Conservation (phyloP, 2,888 invertebrate genomes). For the Mythimna albipuncta region DNA sequence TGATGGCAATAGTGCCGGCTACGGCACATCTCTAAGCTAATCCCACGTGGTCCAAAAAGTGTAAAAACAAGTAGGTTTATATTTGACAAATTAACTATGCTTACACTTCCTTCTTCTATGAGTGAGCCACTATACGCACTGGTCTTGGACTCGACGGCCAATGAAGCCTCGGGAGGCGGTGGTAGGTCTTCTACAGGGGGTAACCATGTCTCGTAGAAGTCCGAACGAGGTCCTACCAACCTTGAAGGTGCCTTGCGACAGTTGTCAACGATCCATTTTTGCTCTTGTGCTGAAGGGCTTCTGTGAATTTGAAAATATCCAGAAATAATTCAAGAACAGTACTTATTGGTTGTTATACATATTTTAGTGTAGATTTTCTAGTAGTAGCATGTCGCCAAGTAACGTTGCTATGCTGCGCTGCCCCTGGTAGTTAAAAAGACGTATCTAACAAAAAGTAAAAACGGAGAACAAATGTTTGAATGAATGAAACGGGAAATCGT, state of each 20-base stretch:
- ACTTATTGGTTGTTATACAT: not conserved
- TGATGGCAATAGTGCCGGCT: too few species aligned
- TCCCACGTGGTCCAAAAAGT: too few species aligned
- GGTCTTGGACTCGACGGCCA: not conserved
- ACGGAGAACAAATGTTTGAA: too few species aligned
- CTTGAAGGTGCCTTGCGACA: not conserved
- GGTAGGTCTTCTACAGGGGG: not conserved
- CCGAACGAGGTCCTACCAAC: slow-evolving; percentile 17
- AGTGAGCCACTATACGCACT: fast-evolving
- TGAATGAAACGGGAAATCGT: too few species aligned
- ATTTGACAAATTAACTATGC: not conserved
- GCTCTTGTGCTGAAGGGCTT: not conserved
- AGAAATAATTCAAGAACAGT: not conserved
- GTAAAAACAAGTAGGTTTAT: too few species aligned
- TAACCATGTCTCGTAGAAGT: slow-evolving; percentile 6
- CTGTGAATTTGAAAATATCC: slow-evolving; percentile 1
- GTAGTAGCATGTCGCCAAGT: too few species aligned
- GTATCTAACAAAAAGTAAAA: too few species aligned
- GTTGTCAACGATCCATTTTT: not conserved
- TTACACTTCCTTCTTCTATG: not conserved
- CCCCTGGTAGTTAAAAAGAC: too few species aligned
- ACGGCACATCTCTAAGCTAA: too few species aligned
- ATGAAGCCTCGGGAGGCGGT: not conserved
- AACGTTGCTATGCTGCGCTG: too few species aligned
- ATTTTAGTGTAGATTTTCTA: not conserved